Base-by-base conservation (phyloP, 64 coral and sea anemone genomes). In the Cladopsammia gracilis region DNA sequence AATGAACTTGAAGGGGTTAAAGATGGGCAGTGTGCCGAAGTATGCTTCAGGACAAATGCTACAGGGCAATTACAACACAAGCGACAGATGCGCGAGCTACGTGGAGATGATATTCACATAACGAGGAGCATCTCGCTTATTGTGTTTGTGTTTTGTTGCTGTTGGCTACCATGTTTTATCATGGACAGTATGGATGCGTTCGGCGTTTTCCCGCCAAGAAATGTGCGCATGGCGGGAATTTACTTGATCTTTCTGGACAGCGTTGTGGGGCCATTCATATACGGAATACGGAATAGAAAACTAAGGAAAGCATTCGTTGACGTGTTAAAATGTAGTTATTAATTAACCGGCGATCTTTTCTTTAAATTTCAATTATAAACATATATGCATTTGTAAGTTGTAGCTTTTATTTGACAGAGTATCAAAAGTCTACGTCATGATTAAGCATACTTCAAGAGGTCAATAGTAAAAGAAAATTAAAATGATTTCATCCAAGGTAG, bases 81-180 rank as follows among this genome's bases (percentile, higher is more conserved):
- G 24, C 52, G 44, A 57, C 49, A 71, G 25, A 45, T 50, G 14
- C 26, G 20, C 18, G 77, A 71, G 76, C 34, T 82, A 23, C 75
- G 89, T 9, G 92, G 92, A 5, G 86, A 88, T 1, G 92, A 93
- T 4, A 93, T 93, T 62, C 25, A 70, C 62, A 88, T 89, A 24
- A 73, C 92, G 0, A 25, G 81, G 42, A 89, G 64, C 43, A 73
- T 88, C 22, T 94, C 92, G 16, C 43, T 94, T 61, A 76, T 94
- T 42, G 85, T 94, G 3, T 25, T 77, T 23, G 73, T 89, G 13
- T 89, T 94, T 64, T 89, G 85, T 20, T 23, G 71, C 62, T 94
- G 92, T 56, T 94, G 92, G 92, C 51, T 88, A 48, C 92, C 92
- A 62, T 75, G 75, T 72, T 88, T 80, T 70, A 2, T 94, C 48